Evolutionary conservation across 2,797 vertebrate species (phyloP).

Genomic region (Siniperca obscura): DNA sequence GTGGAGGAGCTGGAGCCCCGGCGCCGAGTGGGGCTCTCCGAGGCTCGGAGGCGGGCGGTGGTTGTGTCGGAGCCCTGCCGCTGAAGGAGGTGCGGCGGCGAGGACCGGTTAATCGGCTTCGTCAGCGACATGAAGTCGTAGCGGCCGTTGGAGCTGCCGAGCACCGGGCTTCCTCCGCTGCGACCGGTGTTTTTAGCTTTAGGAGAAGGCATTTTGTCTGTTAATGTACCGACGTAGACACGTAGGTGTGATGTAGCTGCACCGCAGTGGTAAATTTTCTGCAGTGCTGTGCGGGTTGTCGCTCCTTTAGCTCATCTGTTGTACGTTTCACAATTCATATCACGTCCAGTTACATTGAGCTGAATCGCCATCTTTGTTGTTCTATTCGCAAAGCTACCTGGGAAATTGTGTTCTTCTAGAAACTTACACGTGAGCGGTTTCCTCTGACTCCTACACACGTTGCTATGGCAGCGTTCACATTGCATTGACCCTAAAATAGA

Average conservation of each 20-base stretch:
- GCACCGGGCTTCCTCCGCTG: constrained; percentile 79
- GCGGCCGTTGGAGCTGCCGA: constrained; percentile 77
- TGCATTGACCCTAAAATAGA: not conserved
- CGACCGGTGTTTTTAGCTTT: constrained; percentile 80
- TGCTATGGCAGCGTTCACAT: not conserved
- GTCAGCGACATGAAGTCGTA: constrained; percentile 89
- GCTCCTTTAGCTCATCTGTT: constrained; percentile 63
- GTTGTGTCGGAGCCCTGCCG: constrained; percentile 85
- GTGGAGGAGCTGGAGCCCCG: constrained; percentile 88
- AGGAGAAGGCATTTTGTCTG: constrained; percentile 82
- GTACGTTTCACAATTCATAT: constrained; percentile 55
- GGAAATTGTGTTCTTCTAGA: constrained; percentile 56
- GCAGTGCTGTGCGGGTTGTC: constrained; percentile 34
- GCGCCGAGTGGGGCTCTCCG: constrained; percentile 89
- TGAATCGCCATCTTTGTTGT: constrained; percentile 80
- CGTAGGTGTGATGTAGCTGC: not conserved
- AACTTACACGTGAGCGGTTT: not conserved
- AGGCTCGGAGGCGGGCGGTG: constrained; percentile 86
- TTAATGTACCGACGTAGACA: not conserved
- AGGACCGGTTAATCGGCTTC: constrained; percentile 79
- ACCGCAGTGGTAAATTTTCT: constrained; percentile 29
- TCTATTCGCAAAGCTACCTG: constrained; percentile 59
- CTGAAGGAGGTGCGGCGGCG: constrained; percentile 79
- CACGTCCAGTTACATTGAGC: constrained; percentile 43
- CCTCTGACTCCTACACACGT: no score